These are phyloP conservation scores for Tetramorium simillimum DNA, from an alignment of 1,140 invertebrate genomes.

Conservation along the genomic window DNA sequence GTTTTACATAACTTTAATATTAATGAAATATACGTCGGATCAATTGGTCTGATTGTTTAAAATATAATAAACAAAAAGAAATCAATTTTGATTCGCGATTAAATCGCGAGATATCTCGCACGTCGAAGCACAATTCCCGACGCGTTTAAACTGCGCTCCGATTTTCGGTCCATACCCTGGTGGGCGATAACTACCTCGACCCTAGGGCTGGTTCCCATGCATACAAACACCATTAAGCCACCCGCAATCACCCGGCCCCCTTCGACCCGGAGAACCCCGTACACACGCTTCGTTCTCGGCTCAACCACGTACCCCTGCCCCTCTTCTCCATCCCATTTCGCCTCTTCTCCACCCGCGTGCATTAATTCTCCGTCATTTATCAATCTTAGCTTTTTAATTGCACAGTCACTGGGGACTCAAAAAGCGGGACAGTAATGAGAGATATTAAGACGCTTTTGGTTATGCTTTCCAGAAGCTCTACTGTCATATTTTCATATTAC, in stretches of 20 bases:
- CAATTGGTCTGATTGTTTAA: not conserved
- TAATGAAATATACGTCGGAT: not conserved
- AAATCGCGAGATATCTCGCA: constrained; percentile 23
- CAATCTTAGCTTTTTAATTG: constrained; percentile 85
- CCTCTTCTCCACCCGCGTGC: constrained; percentile 61
- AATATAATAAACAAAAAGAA: not conserved
- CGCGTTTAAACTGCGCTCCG: constrained; percentile 56
- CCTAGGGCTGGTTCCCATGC: constrained; percentile 76
- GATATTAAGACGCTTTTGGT: constrained; percentile 75
- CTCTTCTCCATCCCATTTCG: constrained; percentile 61
- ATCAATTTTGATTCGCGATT: constrained; percentile 15
- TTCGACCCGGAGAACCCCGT: constrained; percentile 55
- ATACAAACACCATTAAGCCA: constrained; percentile 83
- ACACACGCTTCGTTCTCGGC: constrained; percentile 61
- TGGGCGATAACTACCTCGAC: constrained; percentile 72
- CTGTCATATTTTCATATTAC: constrained; percentile 74
- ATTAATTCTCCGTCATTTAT: constrained; percentile 84
- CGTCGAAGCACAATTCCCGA: constrained; percentile 46
- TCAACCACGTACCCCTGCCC: constrained; percentile 35
- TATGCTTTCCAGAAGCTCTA: constrained; percentile 52
- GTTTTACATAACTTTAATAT: not conserved
- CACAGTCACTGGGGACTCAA: constrained; percentile 73
- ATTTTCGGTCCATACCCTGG: constrained; percentile 68
- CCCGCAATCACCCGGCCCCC: constrained; percentile 76
- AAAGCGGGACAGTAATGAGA: constrained; percentile 73